These are phyloP conservation scores for Athalia cordata DNA, from an alignment of 2,888 invertebrate genomes.

Conservation along the genomic window DNA sequence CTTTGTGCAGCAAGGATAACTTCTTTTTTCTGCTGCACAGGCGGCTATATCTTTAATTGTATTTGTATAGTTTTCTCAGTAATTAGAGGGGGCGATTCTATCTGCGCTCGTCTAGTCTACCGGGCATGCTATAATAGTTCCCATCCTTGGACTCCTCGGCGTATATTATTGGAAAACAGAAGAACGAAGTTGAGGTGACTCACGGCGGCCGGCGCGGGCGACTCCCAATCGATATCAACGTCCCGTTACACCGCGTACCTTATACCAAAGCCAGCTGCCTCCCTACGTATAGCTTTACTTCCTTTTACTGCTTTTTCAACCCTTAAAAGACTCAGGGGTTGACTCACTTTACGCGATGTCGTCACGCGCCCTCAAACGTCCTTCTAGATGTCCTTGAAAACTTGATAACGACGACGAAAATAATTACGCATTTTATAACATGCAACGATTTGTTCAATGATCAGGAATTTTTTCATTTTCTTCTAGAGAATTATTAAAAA, in stretches of 20 bases:
- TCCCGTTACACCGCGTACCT: constrained; percentile 4
- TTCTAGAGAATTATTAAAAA: no score
- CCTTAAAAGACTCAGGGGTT: constrained; percentile 19
- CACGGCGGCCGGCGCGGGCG: constrained; percentile 20
- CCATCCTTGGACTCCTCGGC: background rate
- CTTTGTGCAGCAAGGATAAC: no score
- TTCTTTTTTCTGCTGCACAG: no score
- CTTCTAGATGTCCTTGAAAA: no score
- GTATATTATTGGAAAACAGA: constrained; percentile 17
- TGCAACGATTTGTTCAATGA: no score
- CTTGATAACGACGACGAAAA: no score
- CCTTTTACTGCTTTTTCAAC: constrained; percentile 9
- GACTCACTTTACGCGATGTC: background rate
- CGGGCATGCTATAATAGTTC: no score
- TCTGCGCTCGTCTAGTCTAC: background rate
- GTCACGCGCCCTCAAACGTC: background rate
- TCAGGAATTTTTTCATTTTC: no score
- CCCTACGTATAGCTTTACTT: background rate
- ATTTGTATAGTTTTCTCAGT: constrained; percentile 11
- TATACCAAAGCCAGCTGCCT: background rate
- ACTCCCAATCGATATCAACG: constrained; percentile 18
- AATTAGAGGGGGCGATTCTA: constrained; percentile 12
- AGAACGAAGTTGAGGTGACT: constrained; percentile 26
- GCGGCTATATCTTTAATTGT: no score
- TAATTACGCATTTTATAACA: no score